Conservation (phyloP, 1,140 invertebrate species). For the Drosophila neocordata region DNA sequence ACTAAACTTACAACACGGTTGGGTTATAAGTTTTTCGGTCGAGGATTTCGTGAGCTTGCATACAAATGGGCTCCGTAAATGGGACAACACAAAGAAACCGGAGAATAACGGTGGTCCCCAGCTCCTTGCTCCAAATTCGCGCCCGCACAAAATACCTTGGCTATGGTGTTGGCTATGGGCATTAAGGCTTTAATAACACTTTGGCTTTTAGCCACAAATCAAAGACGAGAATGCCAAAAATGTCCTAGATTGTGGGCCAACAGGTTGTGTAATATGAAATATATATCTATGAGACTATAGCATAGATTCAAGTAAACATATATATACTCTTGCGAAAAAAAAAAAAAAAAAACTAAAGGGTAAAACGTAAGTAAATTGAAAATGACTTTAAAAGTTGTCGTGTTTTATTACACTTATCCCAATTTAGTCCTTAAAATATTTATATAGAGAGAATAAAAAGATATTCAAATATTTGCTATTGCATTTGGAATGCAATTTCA, state of each 20-base stretch:
- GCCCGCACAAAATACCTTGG: slow-evolving; percentile 9
- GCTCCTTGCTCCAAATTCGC: too few relatives aligned
- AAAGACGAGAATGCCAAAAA: slow-evolving; percentile 19
- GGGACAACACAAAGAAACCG: background rate
- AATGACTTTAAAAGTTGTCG: too few relatives aligned
- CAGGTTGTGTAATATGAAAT: slow-evolving; percentile 64
- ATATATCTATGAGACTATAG: too few relatives aligned
- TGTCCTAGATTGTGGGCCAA: slow-evolving; percentile 40
- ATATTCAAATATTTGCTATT: background rate
- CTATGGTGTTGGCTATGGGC: background rate
- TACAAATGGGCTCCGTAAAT: slow-evolving; percentile 58
- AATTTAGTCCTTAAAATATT: too few relatives aligned
- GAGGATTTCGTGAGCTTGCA: slow-evolving; percentile 59
- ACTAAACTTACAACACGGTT: slow-evolving; percentile 70
- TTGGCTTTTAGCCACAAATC: slow-evolving; percentile 54
- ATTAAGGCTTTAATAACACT: slow-evolving; percentile 58
- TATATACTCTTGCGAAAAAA: too few relatives aligned
- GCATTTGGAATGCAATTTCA: background rate
- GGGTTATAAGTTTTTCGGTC: slow-evolving; percentile 61
- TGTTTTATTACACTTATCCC: too few relatives aligned
- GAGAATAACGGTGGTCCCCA: too few relatives aligned
- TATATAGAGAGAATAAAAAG: too few relatives aligned
- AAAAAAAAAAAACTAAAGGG: too few relatives aligned
- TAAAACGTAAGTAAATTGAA: too few relatives aligned
- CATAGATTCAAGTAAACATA: too few relatives aligned